Evolutionary conservation across 2,113 vertebrate species (phyloP), one percentile per base, ranked within the genome.

Genomic region (Tychaedon coryphoeus): DNA sequence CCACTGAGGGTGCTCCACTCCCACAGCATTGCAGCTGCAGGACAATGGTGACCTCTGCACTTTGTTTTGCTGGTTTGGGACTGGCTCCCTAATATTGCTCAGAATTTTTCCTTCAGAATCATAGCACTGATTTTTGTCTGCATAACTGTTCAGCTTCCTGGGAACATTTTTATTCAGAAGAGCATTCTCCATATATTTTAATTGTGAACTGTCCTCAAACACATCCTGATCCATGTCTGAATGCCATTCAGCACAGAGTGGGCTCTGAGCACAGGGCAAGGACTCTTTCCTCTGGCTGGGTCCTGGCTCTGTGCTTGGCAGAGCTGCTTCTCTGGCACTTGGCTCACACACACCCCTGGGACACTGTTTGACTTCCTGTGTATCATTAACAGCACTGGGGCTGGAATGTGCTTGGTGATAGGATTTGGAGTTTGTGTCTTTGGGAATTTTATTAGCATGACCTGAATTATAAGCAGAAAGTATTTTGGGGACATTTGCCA

Each of bases 391-490:
- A 19, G 86, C 1, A 8, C 3, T 9, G 13, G 69, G 47, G 24
- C 69, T 87, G 92, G 94, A 88, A 45, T 95, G 96, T 38, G 79
- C 60, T 6, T 60, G 28, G 50, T 47, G 97, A 83, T 45, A 92
- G 69, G 94, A 86, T 85, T 73, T 96, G 38, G 92, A 80, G 76
- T 31, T 93, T 53, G 51, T 24, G n/a, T 95, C 93, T 34, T 97
- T 97, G 29, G 97, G 66, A 67, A 61, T 74, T 19, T 88, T 86
- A 76, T 80, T 86, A 42, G 88, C 90, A 2, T 97, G 83, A 78
- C 93, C 58, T 48, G 90, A 79, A 69, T 74, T 71, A 28, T n/a
- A 91, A 43, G 72, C 96, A 16, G 97, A 97, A 94, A 97, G 89
- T 2, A 93, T 91, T 88, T 97, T 81, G 67, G 92, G 86, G 19